These are phyloP conservation scores for Lasioglossum morio DNA, from an alignment of 2,888 invertebrate genomes.

Conservation along the genomic window DNA sequence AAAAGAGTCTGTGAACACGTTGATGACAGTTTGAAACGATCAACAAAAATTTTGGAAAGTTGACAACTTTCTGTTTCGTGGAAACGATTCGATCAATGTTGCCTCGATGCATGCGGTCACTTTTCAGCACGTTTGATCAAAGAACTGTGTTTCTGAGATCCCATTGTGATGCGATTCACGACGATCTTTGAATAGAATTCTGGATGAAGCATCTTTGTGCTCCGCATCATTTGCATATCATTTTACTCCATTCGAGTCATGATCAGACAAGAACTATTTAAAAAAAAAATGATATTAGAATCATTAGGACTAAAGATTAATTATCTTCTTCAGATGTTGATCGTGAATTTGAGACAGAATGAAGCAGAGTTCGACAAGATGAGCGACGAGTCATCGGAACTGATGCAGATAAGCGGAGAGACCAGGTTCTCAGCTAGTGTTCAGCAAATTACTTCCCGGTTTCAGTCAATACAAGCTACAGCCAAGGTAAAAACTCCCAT, in stretches of 20 bases:
- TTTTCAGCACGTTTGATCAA: background rate
- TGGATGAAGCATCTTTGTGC: background rate
- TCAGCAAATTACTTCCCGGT: conserved; percentile 95
- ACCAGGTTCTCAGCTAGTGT: conserved; percentile 94
- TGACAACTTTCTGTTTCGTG: background rate
- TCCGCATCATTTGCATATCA: background rate
- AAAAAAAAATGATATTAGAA: background rate
- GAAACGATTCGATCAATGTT: background rate
- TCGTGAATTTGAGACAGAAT: conserved; percentile 92
- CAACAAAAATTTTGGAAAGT: background rate
- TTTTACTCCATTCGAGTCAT: background rate
- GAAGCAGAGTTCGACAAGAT: conserved; percentile 95
- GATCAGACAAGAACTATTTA: background rate
- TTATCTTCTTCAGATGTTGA: conserved; percentile 87
- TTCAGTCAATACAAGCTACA: conserved; percentile 95
- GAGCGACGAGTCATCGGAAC: conserved; percentile 93
- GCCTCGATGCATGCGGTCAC: background rate
- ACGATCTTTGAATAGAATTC: background rate
- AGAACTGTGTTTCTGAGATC: background rate
- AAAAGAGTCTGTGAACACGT: background rate
- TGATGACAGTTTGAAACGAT: background rate
- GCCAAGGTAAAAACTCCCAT: conserved; percentile 87
- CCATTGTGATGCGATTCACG: background rate
- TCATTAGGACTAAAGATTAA: background rate
- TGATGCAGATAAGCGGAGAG: conserved; percentile 94